Conservation (phyloP, 1,140 invertebrate genomes). For the Lordiphosa mommai region DNA sequence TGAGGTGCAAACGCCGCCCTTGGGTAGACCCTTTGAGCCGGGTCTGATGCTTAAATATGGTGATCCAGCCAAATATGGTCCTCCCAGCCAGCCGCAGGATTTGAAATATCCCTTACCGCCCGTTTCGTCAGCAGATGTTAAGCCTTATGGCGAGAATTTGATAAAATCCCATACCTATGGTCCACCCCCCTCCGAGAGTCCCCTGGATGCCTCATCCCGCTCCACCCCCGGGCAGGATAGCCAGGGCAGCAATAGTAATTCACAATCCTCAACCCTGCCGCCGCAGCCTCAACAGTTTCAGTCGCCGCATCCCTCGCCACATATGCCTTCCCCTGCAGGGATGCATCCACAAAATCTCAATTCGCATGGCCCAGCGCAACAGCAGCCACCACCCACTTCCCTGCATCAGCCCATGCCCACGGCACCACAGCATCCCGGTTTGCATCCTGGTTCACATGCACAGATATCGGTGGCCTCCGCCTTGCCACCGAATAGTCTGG, state of each 20-base stretch:
- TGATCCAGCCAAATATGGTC: slow-evolving; percentile 71
- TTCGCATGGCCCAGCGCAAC: slow-evolving; percentile 43
- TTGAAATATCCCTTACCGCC: slow-evolving; percentile 75
- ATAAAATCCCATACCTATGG: slow-evolving; percentile 61
- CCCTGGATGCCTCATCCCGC: slow-evolving; percentile 71
- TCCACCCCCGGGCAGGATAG: slow-evolving; percentile 79
- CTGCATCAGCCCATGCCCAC: slow-evolving; percentile 45
- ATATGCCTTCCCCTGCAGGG: slow-evolving; percentile 72
- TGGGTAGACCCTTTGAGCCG: slow-evolving; percentile 71
- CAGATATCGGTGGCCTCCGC: slow-evolving; percentile 57
- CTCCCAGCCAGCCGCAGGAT: slow-evolving; percentile 68
- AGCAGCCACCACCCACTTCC: slow-evolving; percentile 47
- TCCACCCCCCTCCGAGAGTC: slow-evolving; percentile 63
- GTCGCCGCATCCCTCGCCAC: slow-evolving; percentile 75
- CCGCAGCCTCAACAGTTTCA: slow-evolving; percentile 71
- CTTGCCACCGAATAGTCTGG: no score
- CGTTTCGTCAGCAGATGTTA: slow-evolving; percentile 48
- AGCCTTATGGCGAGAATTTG: slow-evolving; percentile 67
- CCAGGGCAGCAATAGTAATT: slow-evolving; percentile 78
- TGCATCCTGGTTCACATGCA: slow-evolving; percentile 57
- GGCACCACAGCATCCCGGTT: slow-evolving; percentile 34
- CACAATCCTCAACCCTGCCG: slow-evolving; percentile 73
- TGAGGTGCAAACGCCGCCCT: slow-evolving; percentile 68
- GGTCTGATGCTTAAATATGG: slow-evolving; percentile 78
- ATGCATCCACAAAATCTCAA: slow-evolving; percentile 84